A percentile compares a stretch with the other conserved stretches of the same genome.
phyloP scores from a whole-genome alignment of 2,113 vertebrate species.

The Brevimyrus niger region DNA sequence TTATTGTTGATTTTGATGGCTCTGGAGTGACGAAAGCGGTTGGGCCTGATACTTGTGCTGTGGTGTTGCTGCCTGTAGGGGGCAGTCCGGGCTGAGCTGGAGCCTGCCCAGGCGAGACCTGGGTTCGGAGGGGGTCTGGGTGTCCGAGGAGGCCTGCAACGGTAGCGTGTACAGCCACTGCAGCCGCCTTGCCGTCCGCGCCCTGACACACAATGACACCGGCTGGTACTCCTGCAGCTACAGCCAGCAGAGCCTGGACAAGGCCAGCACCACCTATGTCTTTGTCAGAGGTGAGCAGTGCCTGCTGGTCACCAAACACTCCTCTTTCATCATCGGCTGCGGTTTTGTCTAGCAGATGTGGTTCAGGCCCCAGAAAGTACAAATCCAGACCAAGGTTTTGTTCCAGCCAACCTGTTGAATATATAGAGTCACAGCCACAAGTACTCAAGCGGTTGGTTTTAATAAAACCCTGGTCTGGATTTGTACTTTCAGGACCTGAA shows the following conservation, averaged over 20 bases:
- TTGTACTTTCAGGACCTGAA: neutral
- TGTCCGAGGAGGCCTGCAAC: conserved; percentile 41
- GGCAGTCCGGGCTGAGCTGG: conserved; percentile 58
- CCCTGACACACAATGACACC: conserved; percentile 55
- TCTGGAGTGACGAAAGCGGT: neutral
- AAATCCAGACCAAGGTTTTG: neutral
- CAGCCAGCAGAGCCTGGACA: neutral
- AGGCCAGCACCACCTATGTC: conserved; percentile 54
- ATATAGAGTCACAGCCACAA: too few species aligned
- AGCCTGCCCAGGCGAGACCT: conserved; percentile 33
- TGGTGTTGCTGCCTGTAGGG: conserved; percentile 51
- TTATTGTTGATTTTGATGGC: neutral
- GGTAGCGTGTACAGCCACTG: conserved; percentile 42
- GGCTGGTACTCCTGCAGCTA: conserved; percentile 64
- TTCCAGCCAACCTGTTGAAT: too few species aligned
- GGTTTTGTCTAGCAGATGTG: neutral
- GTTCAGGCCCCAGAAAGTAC: neutral
- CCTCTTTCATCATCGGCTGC: neutral
- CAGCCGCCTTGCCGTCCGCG: conserved; percentile 57
- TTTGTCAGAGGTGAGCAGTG: conserved; percentile 70
- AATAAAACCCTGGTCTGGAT: neutral
- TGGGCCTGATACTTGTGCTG: neutral
- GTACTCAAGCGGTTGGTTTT: too few species aligned
- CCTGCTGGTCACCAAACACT: neutral
- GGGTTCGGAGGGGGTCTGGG: conserved; percentile 41